Evolutionary conservation across 2,888 invertebrate species (phyloP).

Genomic region (Pseudococcus longispinus): DNA sequence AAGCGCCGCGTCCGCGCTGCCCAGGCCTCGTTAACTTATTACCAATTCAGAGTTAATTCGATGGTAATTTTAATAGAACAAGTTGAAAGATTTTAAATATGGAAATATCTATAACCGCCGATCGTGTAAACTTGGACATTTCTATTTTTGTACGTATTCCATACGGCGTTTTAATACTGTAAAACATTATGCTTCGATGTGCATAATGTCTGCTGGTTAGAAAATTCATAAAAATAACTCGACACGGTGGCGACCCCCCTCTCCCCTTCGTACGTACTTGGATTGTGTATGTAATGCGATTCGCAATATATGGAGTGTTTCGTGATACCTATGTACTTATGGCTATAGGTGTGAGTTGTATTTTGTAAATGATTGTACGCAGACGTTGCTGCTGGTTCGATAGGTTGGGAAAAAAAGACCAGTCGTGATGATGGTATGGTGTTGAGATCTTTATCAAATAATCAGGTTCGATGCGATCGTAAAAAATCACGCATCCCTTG

Average conservation of each 20-base stretch:
- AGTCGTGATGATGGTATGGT: neutral
- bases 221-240: slow-evolving; percentile 34
- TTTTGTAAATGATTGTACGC: neutral
- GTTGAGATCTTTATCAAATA: slow-evolving; percentile 4
- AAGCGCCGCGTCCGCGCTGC: slow-evolving; percentile 26
- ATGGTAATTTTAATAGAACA: slow-evolving; percentile 40
- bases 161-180: slow-evolving; percentile 19
- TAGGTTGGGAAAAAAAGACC: neutral
- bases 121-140: slow-evolving; percentile 31
- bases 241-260: neutral
- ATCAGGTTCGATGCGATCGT: slow-evolving; percentile 20
- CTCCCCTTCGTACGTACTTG: neutral
- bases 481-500: slow-evolving; percentile 17
- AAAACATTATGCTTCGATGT: neutral
- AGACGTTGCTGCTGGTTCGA: neutral
- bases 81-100: slow-evolving; percentile 44
- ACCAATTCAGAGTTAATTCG: slow-evolving; percentile 34
- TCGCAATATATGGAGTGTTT: slow-evolving; percentile 28
- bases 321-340: neutral
- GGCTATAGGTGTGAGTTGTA: neutral
- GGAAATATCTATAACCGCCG: slow-evolving; percentile 8
- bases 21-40: slow-evolving; percentile 1
- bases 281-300: neutral
- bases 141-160: slow-evolving; percentile 29
- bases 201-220: slow-evolving; percentile 27